These are phyloP conservation scores for Scolopax rusticola DNA, from an alignment of 2,797 vertebrate genomes.

Conservation along the genomic window DNA sequence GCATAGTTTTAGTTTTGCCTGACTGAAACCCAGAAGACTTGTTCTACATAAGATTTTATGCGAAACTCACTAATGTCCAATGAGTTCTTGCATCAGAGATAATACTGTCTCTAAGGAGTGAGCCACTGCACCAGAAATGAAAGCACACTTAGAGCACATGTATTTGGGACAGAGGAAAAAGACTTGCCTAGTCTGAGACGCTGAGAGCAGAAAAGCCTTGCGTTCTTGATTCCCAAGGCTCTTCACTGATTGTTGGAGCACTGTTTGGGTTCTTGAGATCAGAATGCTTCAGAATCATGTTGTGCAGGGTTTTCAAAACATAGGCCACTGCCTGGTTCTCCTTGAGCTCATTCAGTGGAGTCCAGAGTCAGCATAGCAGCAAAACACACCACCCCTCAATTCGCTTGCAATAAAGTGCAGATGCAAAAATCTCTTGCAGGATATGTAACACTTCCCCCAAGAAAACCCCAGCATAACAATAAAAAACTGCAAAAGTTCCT, in stretches of 20 bases:
- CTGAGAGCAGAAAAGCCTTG: neutral
- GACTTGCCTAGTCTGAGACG: neutral
- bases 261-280: neutral
- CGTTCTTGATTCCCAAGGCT: neutral
- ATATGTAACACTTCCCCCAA: neutral
- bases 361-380: neutral
- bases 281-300: neutral
- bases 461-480: neutral
- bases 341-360: neutral
- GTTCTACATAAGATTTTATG: neutral
- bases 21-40: neutral
- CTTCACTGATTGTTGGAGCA: neutral
- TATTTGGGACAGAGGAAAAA: neutral
- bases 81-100: neutral
- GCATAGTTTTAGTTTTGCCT: neutral
- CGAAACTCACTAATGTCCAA: neutral
- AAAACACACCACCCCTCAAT: fast-evolving
- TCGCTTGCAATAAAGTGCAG: neutral
- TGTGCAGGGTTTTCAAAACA: neutral
- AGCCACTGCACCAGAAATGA: neutral
- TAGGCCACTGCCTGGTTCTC: neutral
- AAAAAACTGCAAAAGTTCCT: neutral
- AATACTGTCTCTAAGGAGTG: neutral
- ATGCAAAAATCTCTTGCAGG: neutral
- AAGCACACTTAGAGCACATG: neutral